These are phyloP conservation scores for Vannuccia rotundouncinata DNA, from an alignment of 2,888 invertebrate species.

Conservation along the genomic window DNA sequence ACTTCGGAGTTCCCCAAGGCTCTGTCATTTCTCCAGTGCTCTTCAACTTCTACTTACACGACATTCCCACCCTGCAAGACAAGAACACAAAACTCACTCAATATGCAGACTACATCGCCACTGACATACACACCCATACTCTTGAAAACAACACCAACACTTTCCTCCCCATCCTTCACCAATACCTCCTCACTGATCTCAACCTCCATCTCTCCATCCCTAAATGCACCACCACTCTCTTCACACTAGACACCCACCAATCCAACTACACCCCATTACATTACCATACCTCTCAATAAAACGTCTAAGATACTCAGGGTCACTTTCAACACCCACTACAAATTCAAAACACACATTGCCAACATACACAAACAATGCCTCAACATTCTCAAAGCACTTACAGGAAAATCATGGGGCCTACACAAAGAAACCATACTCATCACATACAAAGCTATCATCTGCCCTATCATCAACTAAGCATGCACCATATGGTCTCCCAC, in stretches of 20 bases:
- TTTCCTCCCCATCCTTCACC: not conserved
- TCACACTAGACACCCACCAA: not conserved
- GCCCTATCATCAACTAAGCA: not conserved
- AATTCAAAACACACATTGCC: not conserved
- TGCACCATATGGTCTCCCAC: not conserved
- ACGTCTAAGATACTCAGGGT: not conserved
- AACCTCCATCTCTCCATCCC: not conserved
- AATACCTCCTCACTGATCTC: not conserved
- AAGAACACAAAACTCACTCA: not conserved
- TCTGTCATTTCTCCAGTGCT: not conserved
- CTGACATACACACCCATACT: not conserved
- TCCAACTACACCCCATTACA: not conserved
- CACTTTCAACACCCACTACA: not conserved
- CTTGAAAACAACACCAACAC: not conserved
- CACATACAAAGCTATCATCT: not conserved
- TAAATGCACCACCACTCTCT: not conserved
- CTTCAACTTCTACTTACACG: not conserved
- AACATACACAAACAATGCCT: not conserved
- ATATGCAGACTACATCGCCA: not conserved
- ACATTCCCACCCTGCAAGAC: not conserved
- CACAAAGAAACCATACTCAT: constrained; percentile 6
- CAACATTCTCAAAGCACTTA: constrained; percentile 2
- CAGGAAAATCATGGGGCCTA: not conserved
- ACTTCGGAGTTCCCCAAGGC: not conserved
- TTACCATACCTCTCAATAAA: not conserved